These are phyloP conservation scores for Stenopsyche tienmushanensis DNA, from an alignment of 1,140 invertebrate genomes.

Conservation along the genomic window DNA sequence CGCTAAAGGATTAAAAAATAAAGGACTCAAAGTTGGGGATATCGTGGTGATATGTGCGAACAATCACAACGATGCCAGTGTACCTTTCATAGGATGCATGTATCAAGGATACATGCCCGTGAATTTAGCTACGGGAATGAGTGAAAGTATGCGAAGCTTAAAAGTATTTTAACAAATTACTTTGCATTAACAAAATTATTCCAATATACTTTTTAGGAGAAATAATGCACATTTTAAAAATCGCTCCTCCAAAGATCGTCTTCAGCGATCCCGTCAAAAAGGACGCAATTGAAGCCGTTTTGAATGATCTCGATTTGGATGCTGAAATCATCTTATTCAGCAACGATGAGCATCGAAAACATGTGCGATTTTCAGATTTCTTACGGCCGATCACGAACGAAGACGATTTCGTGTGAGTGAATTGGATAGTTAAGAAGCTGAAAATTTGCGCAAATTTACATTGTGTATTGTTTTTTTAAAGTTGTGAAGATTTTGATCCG, in stretches of 20 bases:
- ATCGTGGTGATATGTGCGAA: conserved; percentile 46
- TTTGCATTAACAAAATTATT: neutral
- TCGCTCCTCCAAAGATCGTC: neutral
- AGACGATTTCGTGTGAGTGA: conserved; percentile 23
- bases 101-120: conserved; percentile 41
- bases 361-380: conserved; percentile 16
- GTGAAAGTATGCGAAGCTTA: no score
- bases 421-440: no score
- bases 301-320: neutral
- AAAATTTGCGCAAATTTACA: no score
- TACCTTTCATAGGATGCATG: conserved; percentile 46
- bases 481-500: conserved; percentile 2
- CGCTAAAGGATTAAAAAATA: conserved; percentile 42
- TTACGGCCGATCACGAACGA: conserved; percentile 22
- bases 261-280: neutral
- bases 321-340: conserved; percentile 8
- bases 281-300: neutral
- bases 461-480: neutral
- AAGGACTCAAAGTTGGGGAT: conserved; percentile 45
- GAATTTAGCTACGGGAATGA: neutral
- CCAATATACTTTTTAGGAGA: conserved; percentile 10
- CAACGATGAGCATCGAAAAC: neutral
- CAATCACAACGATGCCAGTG: conserved; percentile 45
- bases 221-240: neutral
- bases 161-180: no score